Evolutionary conservation across 2,888 invertebrate species (phyloP).

Genomic region (Trachelus stipa): DNA sequence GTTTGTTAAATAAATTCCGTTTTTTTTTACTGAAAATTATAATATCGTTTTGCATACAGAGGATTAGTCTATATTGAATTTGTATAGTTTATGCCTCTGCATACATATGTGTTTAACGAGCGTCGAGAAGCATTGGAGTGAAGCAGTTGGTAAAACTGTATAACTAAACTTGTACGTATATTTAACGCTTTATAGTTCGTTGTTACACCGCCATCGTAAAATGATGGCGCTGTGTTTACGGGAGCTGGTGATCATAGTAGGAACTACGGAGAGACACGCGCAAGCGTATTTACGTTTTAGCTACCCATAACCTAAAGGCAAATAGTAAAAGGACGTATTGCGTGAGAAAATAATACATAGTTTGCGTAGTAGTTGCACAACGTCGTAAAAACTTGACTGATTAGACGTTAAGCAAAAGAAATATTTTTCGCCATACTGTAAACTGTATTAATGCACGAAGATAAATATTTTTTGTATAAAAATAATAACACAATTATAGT

Average conservation of each 20-base stretch:
- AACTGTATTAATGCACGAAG: background rate
- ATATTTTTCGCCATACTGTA: background rate
- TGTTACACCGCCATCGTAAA: background rate
- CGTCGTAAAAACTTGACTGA: background rate
- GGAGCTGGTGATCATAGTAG: background rate
- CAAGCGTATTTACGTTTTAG: background rate
- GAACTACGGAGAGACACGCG: background rate
- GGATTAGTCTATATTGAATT: background rate
- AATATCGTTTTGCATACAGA: background rate
- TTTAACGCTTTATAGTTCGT: background rate
- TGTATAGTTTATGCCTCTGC: background rate
- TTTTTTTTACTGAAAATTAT: background rate
- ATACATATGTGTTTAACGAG: background rate
- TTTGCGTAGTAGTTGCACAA: background rate
- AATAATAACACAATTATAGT: background rate
- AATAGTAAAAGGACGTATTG: background rate
- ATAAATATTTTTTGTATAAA: background rate
- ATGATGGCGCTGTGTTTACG: background rate
- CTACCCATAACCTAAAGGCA: background rate
- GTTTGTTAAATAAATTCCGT: background rate
- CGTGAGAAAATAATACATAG: background rate
- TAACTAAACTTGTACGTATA: background rate
- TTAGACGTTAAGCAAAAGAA: background rate
- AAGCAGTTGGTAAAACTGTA: background rate
- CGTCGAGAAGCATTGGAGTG: background rate